phyloP scores from a whole-genome alignment of 2,113 vertebrate species.

The Lasiurus borealis region DNA sequence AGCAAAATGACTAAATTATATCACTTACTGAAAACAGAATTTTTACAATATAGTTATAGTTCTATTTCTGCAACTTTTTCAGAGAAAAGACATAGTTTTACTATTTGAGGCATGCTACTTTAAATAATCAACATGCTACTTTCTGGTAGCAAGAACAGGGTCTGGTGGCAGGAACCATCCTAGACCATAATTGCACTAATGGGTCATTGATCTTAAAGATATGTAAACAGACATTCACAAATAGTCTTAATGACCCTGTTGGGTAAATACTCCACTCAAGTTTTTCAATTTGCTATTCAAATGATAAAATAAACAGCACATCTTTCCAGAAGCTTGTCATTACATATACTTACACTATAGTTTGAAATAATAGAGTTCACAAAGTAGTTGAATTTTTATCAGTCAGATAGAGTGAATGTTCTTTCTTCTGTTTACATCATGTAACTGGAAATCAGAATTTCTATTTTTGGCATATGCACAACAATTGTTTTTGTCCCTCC shows the following conservation, averaged over 20 bases:
- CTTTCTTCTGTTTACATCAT: slow-evolving; percentile 60
- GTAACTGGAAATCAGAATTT: slow-evolving; percentile 59
- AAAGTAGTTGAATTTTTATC: slow-evolving; percentile 61
- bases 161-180: slow-evolving; percentile 54
- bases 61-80: slow-evolving; percentile 6
- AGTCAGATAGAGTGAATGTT: slow-evolving; percentile 61
- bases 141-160: slow-evolving; percentile 61
- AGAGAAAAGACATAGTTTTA: slow-evolving; percentile 49
- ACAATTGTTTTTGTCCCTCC: neutral
- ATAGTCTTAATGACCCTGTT: slow-evolving; percentile 60
- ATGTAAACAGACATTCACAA: slow-evolving; percentile 67
- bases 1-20: neutral
- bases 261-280: slow-evolving; percentile 54
- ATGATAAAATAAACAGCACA: slow-evolving; percentile 70
- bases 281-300: slow-evolving; percentile 66
- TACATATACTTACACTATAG: slow-evolving; percentile 66
- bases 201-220: slow-evolving; percentile 76
- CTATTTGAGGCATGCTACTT: slow-evolving; percentile 3
- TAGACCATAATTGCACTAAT: slow-evolving; percentile 72
- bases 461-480: slow-evolving; percentile 60
- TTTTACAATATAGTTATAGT: slow-evolving; percentile 9
- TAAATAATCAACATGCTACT: slow-evolving; percentile 62
- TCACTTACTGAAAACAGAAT: neutral
- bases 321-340: slow-evolving; percentile 73
- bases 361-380: slow-evolving; percentile 68